These are phyloP conservation scores for Melopsittacus undulatus DNA, from an alignment of 2,797 vertebrate species.

Conservation along the genomic window DNA sequence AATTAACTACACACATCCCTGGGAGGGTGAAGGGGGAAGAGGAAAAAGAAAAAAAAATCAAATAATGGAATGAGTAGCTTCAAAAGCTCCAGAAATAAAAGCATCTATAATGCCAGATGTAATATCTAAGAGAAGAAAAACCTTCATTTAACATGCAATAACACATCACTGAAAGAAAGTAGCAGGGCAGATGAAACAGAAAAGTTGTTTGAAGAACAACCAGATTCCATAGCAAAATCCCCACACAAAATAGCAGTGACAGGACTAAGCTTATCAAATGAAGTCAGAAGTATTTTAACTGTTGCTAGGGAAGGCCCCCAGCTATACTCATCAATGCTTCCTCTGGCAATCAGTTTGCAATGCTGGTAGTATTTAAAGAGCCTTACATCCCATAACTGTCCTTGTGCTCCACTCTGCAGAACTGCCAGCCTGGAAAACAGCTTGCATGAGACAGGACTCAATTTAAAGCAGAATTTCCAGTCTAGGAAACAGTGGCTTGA, in stretches of 20 bases:
- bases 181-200: neutral
- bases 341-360: neutral
- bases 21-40: neutral
- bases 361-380: neutral
- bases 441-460: neutral
- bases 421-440: neutral
- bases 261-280: accelerated
- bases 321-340: too few relatives aligned
- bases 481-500: neutral
- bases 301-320: accelerated
- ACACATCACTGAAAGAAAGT: neutral
- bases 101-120: neutral
- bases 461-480: neutral
- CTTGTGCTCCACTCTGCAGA: neutral
- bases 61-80: neutral
- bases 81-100: neutral
- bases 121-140: neutral
- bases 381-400: neutral
- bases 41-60: neutral
- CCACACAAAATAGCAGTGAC: neutral
- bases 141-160: neutral
- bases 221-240: neutral
- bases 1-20: neutral
- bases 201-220: neutral
- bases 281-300: neutral